Evolutionary conservation across 1,140 invertebrate species (phyloP).

Genomic region (Brachystomella parvula): DNA sequence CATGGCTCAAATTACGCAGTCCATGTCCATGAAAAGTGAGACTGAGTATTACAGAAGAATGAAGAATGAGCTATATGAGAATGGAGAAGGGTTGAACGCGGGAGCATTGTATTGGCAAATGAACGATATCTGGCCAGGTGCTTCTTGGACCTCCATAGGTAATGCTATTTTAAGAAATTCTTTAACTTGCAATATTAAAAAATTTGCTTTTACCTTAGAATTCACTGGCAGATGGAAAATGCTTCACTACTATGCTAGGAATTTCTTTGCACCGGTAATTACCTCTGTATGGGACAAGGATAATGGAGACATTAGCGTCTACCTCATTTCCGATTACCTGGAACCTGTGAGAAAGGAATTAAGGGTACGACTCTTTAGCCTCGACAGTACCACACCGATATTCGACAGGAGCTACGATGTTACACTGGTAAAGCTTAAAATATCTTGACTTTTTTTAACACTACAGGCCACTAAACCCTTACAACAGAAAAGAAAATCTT

Average conservation of each 20-base stretch:
- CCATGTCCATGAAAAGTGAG: constrained; percentile 74
- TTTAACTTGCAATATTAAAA: too few relatives aligned
- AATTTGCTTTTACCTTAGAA: too few relatives aligned
- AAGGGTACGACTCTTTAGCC: constrained; percentile 22
- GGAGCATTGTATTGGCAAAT: constrained; percentile 99
- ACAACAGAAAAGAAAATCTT: too few relatives aligned
- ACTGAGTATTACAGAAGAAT: constrained; percentile 78
- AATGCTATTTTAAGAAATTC: too few relatives aligned
- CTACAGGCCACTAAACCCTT: too few relatives aligned
- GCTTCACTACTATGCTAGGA: constrained; percentile 77
- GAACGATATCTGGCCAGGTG: constrained; percentile 96
- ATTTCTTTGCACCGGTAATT: constrained; percentile 71
- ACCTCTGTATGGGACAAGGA: constrained; percentile 48
- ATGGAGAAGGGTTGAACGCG: constrained; percentile 63
- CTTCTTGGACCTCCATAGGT: constrained; percentile 91
- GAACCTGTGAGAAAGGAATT: constrained; percentile 10
- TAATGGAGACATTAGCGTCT: constrained; percentile 24
- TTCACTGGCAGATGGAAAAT: constrained; percentile 79
- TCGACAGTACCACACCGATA: constrained; percentile 17
- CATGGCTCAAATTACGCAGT: constrained; percentile 65
- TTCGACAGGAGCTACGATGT: constrained; percentile 11
- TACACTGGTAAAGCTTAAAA: constrained; percentile 27
- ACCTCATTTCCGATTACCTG: constrained; percentile 32
- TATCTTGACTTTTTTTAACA: too few relatives aligned
- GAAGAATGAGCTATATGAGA: constrained; percentile 49